These are phyloP conservation scores for Cheirogaleus major DNA, from an alignment of 2,797 vertebrate genomes.

Conservation along the genomic window DNA sequence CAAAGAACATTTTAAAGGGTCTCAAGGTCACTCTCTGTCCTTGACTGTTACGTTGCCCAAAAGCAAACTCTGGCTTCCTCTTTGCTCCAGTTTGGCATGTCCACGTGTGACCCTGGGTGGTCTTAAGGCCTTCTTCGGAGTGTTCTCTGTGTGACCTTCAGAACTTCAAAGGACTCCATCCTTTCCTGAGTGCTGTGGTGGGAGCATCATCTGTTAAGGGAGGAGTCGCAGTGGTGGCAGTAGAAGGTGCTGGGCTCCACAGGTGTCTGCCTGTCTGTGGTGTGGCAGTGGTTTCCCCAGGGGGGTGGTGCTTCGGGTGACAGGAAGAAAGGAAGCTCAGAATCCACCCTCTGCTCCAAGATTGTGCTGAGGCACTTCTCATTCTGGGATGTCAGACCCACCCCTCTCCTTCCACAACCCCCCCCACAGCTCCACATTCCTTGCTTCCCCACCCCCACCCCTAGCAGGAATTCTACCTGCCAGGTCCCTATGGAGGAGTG, in stretches of 20 bases:
- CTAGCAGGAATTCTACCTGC: background rate
- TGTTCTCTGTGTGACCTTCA: background rate
- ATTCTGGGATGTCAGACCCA: too few relatives aligned
- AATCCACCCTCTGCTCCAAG: background rate
- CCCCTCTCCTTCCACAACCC: too few relatives aligned
- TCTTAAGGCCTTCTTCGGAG: background rate
- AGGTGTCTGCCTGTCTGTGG: background rate
- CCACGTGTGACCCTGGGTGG: accelerated
- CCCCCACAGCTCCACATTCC: accelerated
- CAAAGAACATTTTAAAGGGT: background rate
- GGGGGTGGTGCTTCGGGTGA: background rate
- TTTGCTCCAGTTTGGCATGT: background rate
- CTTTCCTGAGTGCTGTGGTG: background rate
- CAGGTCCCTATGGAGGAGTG: too few relatives aligned
- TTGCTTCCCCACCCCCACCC: background rate
- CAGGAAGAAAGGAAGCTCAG: constrained; percentile 21
- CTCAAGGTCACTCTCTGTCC: background rate
- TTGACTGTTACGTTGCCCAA: background rate
- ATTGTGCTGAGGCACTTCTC: too few relatives aligned
- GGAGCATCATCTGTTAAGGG: background rate
- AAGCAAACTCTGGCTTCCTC: background rate
- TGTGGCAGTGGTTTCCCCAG: background rate
- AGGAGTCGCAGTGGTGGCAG: background rate
- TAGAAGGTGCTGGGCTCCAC: background rate
- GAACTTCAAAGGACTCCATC: background rate